Conservation (phyloP, 2,888 invertebrate genomes). For the Invenusta paracnida region DNA sequence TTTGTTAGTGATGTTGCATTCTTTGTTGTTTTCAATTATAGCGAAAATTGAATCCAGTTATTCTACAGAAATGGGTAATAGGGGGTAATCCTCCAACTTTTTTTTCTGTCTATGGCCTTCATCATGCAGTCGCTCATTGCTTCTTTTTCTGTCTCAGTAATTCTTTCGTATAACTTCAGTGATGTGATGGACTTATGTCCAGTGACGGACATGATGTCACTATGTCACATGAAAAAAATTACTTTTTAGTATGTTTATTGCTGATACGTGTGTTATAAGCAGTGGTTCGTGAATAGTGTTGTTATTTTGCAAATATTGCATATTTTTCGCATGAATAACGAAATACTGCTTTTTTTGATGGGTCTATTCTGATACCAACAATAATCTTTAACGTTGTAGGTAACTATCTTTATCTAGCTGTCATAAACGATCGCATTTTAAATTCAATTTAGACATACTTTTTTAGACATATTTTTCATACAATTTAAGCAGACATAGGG, state of each 20-base stretch:
- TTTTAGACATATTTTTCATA: too few relatives aligned
- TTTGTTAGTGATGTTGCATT: neutral
- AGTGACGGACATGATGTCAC: neutral
- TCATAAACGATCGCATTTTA: neutral
- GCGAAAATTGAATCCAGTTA: too few relatives aligned
- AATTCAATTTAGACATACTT: constrained; percentile 29
- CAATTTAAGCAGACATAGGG: neutral
- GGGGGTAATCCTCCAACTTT: too few relatives aligned
- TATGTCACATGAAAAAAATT: neutral
- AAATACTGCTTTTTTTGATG: neutral
- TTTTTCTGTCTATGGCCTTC: too few relatives aligned
- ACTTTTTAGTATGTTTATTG: neutral
- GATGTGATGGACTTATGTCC: neutral
- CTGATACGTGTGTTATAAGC: neutral
- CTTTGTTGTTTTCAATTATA: too few relatives aligned
- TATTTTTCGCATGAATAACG: neutral
- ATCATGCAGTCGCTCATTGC: too few relatives aligned
- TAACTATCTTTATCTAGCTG: constrained; percentile 10
- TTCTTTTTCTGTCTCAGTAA: neutral
- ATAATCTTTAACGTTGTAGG: neutral
- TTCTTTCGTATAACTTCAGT: neutral
- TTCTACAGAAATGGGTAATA: too few relatives aligned
- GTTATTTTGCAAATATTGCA: neutral
- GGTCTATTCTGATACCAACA: constrained; percentile 15
- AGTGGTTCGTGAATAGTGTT: neutral